Percentiles rank a stretch among this genome's conserved stretches.
These are phyloP conservation scores for Cotesia vestalis DNA, from an alignment of 1,140 invertebrate genomes.

Conservation along the genomic window DNA sequence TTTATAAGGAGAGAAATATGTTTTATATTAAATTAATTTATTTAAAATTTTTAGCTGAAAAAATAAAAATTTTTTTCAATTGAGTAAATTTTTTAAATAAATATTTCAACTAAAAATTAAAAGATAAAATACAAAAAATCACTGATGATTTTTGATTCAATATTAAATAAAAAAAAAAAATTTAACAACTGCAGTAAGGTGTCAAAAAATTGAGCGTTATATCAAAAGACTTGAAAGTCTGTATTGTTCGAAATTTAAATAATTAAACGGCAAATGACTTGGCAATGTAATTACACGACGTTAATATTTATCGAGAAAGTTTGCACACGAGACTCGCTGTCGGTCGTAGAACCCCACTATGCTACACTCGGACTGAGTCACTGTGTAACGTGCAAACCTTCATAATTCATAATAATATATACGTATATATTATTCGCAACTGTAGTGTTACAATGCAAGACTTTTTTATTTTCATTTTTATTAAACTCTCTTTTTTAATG, in stretches of 20 bases:
- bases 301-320: constrained; percentile 12
- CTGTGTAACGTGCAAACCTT: not conserved
- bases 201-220: too few relatives aligned
- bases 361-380: not conserved
- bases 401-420: not conserved
- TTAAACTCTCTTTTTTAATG: constrained; percentile 1
- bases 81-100: too few relatives aligned
- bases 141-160: too few relatives aligned
- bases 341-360: constrained; percentile 3
- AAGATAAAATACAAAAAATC: too few relatives aligned
- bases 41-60: too few relatives aligned
- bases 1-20: too few relatives aligned
- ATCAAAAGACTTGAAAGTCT: too few relatives aligned
- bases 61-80: too few relatives aligned
- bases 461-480: constrained; percentile 4
- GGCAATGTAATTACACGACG: constrained; percentile 2
- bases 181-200: too few relatives aligned
- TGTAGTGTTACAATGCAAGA: not conserved
- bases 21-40: too few relatives aligned
- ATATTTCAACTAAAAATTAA: too few relatives aligned
- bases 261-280: not conserved
- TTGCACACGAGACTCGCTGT: constrained; percentile 3
- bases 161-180: too few relatives aligned
- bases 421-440: not conserved
- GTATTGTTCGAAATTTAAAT: not conserved